Percentiles rank a stretch among this genome's conserved stretches.
phyloP scores from a whole-genome alignment of 2,888 invertebrate genomes.

The Notocelia uddmanniana region DNA sequence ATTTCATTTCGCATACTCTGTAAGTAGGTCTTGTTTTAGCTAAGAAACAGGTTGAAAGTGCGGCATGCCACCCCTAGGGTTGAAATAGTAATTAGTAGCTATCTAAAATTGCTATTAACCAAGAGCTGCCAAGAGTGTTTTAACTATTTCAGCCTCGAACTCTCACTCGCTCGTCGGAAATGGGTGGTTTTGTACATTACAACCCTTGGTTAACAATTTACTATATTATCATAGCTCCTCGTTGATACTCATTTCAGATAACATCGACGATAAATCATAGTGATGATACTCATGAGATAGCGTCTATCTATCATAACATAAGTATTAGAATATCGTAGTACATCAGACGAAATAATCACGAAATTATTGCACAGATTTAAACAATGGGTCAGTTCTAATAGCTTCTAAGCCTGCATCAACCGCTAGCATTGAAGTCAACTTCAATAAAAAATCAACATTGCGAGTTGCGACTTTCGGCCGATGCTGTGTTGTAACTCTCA shows the following conservation, averaged over 20 bases:
- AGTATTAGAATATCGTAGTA: neutral
- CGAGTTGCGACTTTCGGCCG: slow-evolving; percentile 58
- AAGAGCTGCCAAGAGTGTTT: no score
- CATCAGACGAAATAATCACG: neutral
- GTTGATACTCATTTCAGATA: slow-evolving; percentile 4
- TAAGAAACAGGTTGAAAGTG: no score
- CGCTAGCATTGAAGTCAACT: slow-evolving; percentile 58
- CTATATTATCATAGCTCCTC: neutral
- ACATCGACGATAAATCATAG: neutral
- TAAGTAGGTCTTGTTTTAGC: no score
- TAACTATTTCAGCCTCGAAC: no score
- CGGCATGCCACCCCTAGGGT: no score
- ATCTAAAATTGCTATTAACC: no score
- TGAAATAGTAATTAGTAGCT: no score
- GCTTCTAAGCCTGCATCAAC: slow-evolving; percentile 52
- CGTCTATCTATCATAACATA: neutral
- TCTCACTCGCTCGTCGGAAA: no score
- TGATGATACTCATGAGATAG: neutral
- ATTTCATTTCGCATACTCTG: no score
- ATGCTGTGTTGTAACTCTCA: slow-evolving; percentile 57
- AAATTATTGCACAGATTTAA: neutral
- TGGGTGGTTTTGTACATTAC: no score
- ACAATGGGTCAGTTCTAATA: slow-evolving; percentile 56
- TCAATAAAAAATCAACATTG: slow-evolving; percentile 71
- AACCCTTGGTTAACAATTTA: no score